phyloP scores from a whole-genome alignment of 2,797 vertebrate genomes.

The Ataeniobius toweri region DNA sequence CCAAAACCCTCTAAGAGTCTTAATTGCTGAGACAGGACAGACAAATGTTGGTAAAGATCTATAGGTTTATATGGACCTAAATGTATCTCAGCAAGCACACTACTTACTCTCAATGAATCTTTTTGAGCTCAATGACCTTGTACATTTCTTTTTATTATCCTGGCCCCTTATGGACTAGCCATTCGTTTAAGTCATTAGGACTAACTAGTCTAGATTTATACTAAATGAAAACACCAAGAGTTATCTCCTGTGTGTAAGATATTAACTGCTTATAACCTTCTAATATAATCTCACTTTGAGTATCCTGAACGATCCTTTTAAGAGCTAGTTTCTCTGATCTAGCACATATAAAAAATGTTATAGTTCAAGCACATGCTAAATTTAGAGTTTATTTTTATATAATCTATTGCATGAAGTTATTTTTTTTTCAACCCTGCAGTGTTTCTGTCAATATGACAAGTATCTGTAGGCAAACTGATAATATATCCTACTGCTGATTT shows the following conservation, averaged over 20 bases:
- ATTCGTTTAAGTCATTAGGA: too few relatives aligned
- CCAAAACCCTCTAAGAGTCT: constrained; percentile 23
- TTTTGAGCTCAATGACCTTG: neutral
- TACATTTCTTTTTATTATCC: too few relatives aligned
- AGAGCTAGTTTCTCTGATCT: neutral
- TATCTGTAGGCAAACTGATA: neutral
- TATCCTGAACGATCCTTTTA: too few relatives aligned
- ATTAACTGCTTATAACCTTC: too few relatives aligned
- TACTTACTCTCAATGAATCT: neutral
- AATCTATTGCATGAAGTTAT: neutral
- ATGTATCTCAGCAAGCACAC: constrained; percentile 18
- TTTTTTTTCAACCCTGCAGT: neutral
- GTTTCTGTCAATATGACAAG: neutral
- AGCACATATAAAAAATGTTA: neutral
- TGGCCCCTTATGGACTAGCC: too few relatives aligned
- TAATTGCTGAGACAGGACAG: constrained; percentile 41
- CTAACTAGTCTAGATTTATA: too few relatives aligned
- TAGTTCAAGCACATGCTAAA: neutral
- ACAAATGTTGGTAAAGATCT: constrained; percentile 26
- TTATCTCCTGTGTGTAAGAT: too few relatives aligned
- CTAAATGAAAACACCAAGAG: too few relatives aligned
- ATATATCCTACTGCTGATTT: neutral
- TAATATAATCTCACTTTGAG: too few relatives aligned
- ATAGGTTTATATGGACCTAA: constrained; percentile 44
- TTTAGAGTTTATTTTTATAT: neutral